phyloP scores from a whole-genome alignment of 2,797 vertebrate species.

The Mus caroli region DNA sequence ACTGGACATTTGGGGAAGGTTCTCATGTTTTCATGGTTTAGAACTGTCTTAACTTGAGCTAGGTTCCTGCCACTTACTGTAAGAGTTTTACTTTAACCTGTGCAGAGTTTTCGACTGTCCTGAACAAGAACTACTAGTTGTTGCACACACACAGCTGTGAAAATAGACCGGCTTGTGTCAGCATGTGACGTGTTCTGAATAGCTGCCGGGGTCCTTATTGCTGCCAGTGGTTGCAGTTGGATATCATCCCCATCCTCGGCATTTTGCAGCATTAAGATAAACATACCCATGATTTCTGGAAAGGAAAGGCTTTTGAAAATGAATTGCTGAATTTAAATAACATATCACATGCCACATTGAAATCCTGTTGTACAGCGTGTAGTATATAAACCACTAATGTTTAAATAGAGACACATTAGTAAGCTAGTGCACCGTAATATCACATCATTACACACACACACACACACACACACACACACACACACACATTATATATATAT shows the following conservation, averaged over 20 bases:
- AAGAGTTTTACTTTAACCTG: slow-evolving; percentile 30
- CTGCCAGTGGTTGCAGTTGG: slow-evolving; percentile 61
- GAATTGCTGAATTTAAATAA: slow-evolving; percentile 62
- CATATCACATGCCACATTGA: not conserved
- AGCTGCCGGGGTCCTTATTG: slow-evolving; percentile 29
- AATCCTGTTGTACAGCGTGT: not conserved
- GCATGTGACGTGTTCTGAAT: slow-evolving; percentile 42
- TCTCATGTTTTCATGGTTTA: slow-evolving; percentile 18
- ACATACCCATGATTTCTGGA: slow-evolving; percentile 25
- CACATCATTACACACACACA: not conserved
- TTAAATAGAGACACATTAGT: not conserved
- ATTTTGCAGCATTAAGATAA: slow-evolving; percentile 45
- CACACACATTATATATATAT: too few species aligned
- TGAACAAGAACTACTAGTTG: slow-evolving; percentile 40
- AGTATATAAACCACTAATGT: slow-evolving; percentile 11
- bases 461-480: too few species aligned
- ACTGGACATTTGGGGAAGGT: not conserved
- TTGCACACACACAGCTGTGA: slow-evolving; percentile 10
- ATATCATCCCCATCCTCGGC: not conserved
- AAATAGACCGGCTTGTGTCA: slow-evolving; percentile 16
- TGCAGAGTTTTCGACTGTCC: not conserved
- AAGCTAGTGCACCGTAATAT: slow-evolving; percentile 42
- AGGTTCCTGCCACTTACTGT: slow-evolving; percentile 1
- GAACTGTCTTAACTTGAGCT: slow-evolving; percentile 35
- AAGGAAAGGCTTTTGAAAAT: slow-evolving; percentile 52